These are phyloP conservation scores for Enteromius viviparus DNA, from an alignment of 2,797 vertebrate genomes.

Conservation along the genomic window DNA sequence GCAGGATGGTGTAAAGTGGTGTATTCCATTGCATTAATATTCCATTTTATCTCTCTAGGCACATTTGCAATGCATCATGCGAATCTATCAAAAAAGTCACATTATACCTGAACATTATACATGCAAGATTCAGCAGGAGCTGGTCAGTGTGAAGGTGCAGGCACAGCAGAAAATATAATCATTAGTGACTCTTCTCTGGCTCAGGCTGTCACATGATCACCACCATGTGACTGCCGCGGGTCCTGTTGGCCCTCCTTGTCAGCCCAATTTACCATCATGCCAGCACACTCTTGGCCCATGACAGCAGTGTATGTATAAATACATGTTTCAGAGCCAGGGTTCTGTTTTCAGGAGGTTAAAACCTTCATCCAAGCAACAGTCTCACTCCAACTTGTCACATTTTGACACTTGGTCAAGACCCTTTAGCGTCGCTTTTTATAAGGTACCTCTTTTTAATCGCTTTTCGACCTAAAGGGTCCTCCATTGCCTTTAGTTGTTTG, in stretches of 20 bases:
- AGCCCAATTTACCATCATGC: slow-evolving; percentile 72
- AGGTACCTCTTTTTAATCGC: too few species aligned
- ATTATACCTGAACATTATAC: background rate
- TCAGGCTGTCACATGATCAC: slow-evolving; percentile 67
- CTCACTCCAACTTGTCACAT: too few species aligned
- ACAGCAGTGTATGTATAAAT: slow-evolving; percentile 53
- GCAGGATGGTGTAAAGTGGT: background rate
- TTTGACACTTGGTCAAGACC: too few species aligned
- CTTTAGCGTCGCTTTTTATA: too few species aligned
- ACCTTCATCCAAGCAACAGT: background rate
- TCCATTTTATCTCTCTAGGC: background rate
- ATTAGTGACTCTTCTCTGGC: slow-evolving; percentile 72
- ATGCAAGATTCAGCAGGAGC: background rate
- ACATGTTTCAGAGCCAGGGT: slow-evolving; percentile 17
- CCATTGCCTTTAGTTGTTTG: too few species aligned
- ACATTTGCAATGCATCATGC: background rate
- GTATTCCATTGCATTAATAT: background rate
- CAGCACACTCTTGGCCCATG: slow-evolving; percentile 69
- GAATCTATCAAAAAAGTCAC: background rate
- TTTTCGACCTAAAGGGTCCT: too few species aligned
- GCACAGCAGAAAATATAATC: slow-evolving; percentile 68
- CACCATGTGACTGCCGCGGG: slow-evolving; percentile 62
- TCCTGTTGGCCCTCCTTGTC: slow-evolving; percentile 71
- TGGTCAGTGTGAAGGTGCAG: slow-evolving; percentile 20
- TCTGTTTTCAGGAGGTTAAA: slow-evolving; percentile 19